Evolutionary conservation across 2,797 vertebrate species (phyloP).

Genomic region (Helicolenus hilgendorfi): DNA sequence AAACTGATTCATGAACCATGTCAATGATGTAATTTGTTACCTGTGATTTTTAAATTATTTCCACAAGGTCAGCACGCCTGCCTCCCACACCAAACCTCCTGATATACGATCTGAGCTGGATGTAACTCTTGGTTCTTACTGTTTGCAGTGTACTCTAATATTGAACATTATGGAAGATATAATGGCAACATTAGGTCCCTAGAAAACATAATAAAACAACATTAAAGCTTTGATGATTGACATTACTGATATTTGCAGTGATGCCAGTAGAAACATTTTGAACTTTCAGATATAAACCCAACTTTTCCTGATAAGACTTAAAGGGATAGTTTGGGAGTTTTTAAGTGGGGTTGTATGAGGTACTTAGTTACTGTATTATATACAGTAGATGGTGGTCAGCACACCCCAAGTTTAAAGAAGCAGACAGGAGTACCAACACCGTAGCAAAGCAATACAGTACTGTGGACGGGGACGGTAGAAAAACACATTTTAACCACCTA

Average conservation of each 20-base stretch:
- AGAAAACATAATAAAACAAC: not conserved
- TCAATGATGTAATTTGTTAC: slow-evolving; percentile 14
- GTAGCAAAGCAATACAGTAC: too few species aligned
- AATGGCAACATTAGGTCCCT: not conserved
- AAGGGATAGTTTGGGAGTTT: too few species aligned
- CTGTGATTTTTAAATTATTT: slow-evolving; percentile 15
- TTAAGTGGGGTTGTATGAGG: accelerated
- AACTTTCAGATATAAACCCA: not conserved
- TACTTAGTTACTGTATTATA: too few species aligned
- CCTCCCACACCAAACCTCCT: not conserved
- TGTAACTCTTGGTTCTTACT: not conserved
- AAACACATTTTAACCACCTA: too few species aligned
- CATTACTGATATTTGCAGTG: not conserved
- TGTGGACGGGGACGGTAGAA: accelerated
- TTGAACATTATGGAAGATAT: not conserved
- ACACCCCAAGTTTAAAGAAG: accelerated
- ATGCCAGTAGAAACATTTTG: not conserved
- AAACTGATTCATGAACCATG: slow-evolving; percentile 35
- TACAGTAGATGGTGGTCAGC: too few species aligned
- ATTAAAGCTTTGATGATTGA: not conserved
- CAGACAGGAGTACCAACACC: too few species aligned
- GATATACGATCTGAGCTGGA: not conserved
- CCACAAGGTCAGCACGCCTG: slow-evolving; percentile 27
- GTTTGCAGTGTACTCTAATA: not conserved
- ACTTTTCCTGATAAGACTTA: not conserved